Base-by-base conservation (phyloP, 2,797 vertebrate species). In the Labroides dimidiatus region DNA sequence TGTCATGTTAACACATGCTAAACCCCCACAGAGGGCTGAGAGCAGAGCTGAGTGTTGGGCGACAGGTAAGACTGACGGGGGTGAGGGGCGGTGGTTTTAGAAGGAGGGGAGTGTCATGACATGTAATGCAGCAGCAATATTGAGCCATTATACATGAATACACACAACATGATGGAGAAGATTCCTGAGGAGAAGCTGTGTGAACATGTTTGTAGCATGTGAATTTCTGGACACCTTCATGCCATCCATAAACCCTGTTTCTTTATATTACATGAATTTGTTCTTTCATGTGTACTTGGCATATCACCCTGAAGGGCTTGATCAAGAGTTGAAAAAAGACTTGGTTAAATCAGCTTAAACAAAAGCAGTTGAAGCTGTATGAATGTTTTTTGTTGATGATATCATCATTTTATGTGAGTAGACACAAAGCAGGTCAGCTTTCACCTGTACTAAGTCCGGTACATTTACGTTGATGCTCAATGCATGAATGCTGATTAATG, bases 1-100 rank as follows among this genome's bases (percentile, higher is more conserved):
- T 95, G 94, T 93, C 92, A 92, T 88, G 89, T 93, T 93, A 91
- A 92, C 91, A 92, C 91, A 91, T 90, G 88, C 87, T 81, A 87
- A 89, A 87, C 87, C 88, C 88, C 88, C 82, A 66, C 78, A 76
- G 88, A 88, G 87, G 69, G 78, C 70, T 71, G 84, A 78, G 87
- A 85, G 88, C 62, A 77, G 81, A 76, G 60, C 78, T 72, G 86
- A 78, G 70, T 58, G 66, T 30, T 60, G 64, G 87, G 78, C 57
- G 72, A 90, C 87, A 88, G 87, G 89, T 88, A 87, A 87, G 72
- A 81, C 63, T 48, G 65, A 75, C 33, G 51, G 74, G 55, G 37
- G 54, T 48, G 54, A 55, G 65, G 57, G 55, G 63, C 30, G 70
- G 44, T 15, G 69, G 60, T 69, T 47, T 27, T 39, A 64, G 66